Evolutionary conservation across 30 jellyfish, hydroid and myxozoan species (phyloP).

Genomic region (Aurelia sp.): DNA sequence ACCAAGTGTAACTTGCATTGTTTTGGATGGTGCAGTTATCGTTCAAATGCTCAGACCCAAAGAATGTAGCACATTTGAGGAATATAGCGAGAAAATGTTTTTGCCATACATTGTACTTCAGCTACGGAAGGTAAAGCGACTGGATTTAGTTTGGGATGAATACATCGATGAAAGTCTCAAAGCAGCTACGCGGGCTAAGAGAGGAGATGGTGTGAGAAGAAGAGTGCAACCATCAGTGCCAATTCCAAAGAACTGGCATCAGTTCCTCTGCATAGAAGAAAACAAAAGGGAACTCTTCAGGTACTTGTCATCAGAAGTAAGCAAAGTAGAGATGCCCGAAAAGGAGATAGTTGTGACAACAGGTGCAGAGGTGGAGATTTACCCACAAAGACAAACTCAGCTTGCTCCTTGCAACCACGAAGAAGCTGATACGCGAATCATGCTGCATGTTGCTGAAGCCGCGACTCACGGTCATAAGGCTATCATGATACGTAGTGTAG

Average conservation of each 20-base stretch:
- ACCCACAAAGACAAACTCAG: neutral
- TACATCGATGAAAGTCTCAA: neutral
- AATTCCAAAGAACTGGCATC: neutral
- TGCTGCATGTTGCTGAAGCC: too few species aligned
- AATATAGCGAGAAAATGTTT: neutral
- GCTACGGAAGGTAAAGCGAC: too few species aligned
- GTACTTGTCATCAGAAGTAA: too few species aligned
- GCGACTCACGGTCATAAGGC: too few species aligned
- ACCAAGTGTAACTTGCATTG: neutral
- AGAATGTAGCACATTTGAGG: neutral
- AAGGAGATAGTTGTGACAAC: neutral
- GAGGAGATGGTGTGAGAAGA: neutral
- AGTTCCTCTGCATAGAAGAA: neutral
- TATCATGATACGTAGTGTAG: too few species aligned
- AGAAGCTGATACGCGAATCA: too few species aligned
- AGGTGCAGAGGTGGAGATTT: neutral
- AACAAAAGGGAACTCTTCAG: too few species aligned
- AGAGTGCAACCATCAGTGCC: conserved; percentile 1
- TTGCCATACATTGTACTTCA: neutral
- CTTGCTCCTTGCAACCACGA: too few species aligned
- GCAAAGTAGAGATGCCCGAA: too few species aligned
- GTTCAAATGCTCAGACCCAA: neutral
- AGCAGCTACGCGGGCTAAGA: neutral
- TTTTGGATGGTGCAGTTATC: neutral
- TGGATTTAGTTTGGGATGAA: too few species aligned